Percentiles rank a stretch among this genome's conserved stretches.
These are phyloP conservation scores for Digitonthophagus gazella DNA, from an alignment of 2,888 invertebrate species.

Conservation along the genomic window DNA sequence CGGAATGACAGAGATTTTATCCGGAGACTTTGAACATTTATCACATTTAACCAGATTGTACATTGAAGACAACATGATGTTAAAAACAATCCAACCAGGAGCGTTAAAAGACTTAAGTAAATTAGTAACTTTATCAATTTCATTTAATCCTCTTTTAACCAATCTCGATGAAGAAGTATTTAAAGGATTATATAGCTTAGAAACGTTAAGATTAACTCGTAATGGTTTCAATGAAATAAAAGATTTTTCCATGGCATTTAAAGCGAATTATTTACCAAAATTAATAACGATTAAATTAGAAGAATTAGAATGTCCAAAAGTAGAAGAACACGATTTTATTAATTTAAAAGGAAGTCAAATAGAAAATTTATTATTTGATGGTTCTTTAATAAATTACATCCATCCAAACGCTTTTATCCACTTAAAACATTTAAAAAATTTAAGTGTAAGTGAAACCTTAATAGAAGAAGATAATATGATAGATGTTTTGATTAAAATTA, in stretches of 20 bases:
- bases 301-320: conserved; percentile 50
- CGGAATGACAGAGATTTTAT: conserved; percentile 50
- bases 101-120: conserved; percentile 54
- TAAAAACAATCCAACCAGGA: conserved; percentile 54
- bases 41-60: conserved; percentile 51
- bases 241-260: conserved; percentile 52
- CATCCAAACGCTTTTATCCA: conserved; percentile 55
- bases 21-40: conserved; percentile 50
- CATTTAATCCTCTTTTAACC: conserved; percentile 55
- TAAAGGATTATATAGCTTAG: conserved; percentile 54
- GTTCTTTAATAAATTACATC: conserved; percentile 57
- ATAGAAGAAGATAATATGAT: conserved; percentile 52
- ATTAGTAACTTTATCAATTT: conserved; percentile 56
- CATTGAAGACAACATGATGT: conserved; percentile 57
- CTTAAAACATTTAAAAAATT: conserved; percentile 50
- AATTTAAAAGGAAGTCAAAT: conserved; percentile 53
- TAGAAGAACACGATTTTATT: conserved; percentile 52
- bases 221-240: conserved; percentile 56
- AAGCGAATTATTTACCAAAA: conserved; percentile 55
- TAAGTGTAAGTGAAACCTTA: conserved; percentile 58
- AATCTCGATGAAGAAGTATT: conserved; percentile 53
- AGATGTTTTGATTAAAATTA: conserved; percentile 50
- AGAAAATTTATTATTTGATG: conserved; percentile 52
- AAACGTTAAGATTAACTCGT: conserved; percentile 55
- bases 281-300: too few species aligned